A percentile compares a stretch with the other conserved stretches of the same genome.
phyloP scores from a whole-genome alignment of 2,113 vertebrate genomes.

The Toxotes chatareus region DNA sequence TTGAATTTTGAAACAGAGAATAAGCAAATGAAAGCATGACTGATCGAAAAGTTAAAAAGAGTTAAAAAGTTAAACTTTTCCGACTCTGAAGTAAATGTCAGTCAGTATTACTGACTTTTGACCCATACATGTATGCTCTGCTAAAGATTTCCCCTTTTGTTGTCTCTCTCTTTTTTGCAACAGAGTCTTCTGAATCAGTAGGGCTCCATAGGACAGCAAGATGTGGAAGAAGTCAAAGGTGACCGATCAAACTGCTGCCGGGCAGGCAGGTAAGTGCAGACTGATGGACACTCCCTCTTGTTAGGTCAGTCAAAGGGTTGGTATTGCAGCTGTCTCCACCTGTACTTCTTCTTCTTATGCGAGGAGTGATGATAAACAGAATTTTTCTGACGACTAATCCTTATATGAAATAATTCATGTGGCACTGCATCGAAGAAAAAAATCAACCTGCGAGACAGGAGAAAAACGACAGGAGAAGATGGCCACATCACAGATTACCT shows the following conservation, averaged over 20 bases:
- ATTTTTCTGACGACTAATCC: constrained; percentile 15
- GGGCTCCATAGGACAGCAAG: constrained; percentile 54
- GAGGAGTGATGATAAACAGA: constrained; percentile 2
- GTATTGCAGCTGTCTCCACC: constrained; percentile 32
- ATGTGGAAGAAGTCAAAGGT: constrained; percentile 82
- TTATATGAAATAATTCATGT: not conserved
- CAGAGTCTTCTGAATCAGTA: constrained; percentile 65
- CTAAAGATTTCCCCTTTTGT: constrained; percentile 25
- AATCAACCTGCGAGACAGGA: not conserved
- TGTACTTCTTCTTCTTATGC: constrained; percentile 11
- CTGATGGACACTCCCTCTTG: constrained; percentile 16
- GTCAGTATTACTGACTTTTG: not conserved
- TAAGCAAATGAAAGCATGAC: not conserved
- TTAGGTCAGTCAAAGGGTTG: constrained; percentile 38
- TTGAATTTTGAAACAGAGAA: constrained; percentile 25
- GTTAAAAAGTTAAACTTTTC: no score
- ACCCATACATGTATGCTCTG: not conserved
- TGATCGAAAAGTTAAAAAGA: constrained; percentile 8
- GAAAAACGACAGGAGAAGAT: not conserved
- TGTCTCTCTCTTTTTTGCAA: constrained; percentile 5
- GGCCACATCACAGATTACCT: not conserved
- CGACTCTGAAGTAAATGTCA: not conserved
- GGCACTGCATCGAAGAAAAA: constrained; percentile 9
- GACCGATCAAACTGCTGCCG: constrained; percentile 79
- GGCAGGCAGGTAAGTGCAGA: constrained; percentile 82